Conservation (phyloP, 2,888 invertebrate genomes). For the Drosophila conformis region DNA sequence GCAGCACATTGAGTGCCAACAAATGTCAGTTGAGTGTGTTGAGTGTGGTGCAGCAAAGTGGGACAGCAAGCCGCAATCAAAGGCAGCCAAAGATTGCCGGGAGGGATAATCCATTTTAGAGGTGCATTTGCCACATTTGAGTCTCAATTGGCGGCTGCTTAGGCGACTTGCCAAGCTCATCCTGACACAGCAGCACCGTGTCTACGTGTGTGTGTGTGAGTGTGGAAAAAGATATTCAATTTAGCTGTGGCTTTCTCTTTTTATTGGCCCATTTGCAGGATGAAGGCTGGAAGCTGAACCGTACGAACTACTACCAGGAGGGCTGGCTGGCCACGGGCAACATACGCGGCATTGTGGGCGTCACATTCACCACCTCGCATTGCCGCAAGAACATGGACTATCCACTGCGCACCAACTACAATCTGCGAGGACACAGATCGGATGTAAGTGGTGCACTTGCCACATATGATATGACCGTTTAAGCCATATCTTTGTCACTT, state of each 20-base stretch:
- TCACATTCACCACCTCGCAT: slow-evolving; percentile 97
- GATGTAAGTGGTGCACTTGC: slow-evolving; percentile 88
- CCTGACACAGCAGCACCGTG: slow-evolving; percentile 21
- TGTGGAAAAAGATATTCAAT: slow-evolving; percentile 30
- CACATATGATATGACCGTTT: neutral
- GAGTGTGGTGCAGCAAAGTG: slow-evolving; percentile 30
- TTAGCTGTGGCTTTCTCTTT: slow-evolving; percentile 22
- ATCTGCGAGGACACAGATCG: slow-evolving; percentile 97
- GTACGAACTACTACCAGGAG: slow-evolving; percentile 98
- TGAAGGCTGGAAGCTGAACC: slow-evolving; percentile 97
- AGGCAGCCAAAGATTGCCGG: slow-evolving; percentile 30
- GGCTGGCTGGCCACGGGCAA: slow-evolving; percentile 99
- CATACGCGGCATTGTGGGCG: slow-evolving; percentile 96
- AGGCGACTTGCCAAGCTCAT: slow-evolving; percentile 58
- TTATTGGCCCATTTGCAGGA: slow-evolving; percentile 87
- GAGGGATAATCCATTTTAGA: slow-evolving; percentile 62
- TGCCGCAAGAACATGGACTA: slow-evolving; percentile 94
- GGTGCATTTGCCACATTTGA: slow-evolving; percentile 54
- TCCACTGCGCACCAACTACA: slow-evolving; percentile 97
- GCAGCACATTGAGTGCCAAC: slow-evolving; percentile 33
- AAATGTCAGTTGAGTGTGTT: slow-evolving; percentile 25
- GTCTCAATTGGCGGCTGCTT: slow-evolving; percentile 69
- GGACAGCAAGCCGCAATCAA: slow-evolving; percentile 33
- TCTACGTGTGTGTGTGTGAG: neutral
- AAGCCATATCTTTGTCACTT: neutral